These are phyloP conservation scores for Melinaea marsaeus DNA, from an alignment of 2,888 invertebrate species.

Conservation along the genomic window DNA sequence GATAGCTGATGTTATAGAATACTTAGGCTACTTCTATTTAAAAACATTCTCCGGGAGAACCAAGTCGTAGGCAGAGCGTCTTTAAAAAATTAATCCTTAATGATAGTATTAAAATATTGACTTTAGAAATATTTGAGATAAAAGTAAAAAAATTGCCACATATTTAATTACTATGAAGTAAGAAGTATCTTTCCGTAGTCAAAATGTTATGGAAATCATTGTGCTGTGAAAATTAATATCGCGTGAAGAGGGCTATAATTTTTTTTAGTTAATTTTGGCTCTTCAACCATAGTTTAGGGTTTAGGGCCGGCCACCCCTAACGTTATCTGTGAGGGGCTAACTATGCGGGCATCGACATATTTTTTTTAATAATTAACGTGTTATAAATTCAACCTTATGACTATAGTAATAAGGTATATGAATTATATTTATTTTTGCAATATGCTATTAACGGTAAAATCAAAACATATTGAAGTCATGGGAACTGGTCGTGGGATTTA, in stretches of 20 bases:
- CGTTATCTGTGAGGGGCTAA: conserved; percentile 54
- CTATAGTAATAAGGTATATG: conserved; percentile 18
- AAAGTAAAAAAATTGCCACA: neutral
- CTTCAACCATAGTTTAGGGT: conserved; percentile 41
- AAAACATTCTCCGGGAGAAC: too few relatives aligned
- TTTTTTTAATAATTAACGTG: conserved; percentile 39
- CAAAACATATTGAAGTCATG: conserved; percentile 71
- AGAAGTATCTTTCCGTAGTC: neutral
- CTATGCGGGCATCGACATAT: conserved; percentile 63
- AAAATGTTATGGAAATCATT: too few relatives aligned
- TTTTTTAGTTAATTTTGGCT: conserved; percentile 41
- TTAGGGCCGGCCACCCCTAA: conserved; percentile 54
- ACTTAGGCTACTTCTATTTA: too few relatives aligned
- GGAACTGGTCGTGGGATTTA: conserved; percentile 60
- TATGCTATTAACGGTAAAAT: conserved; percentile 63
- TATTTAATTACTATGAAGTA: neutral
- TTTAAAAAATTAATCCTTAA: too few relatives aligned
- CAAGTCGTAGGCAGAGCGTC: too few relatives aligned
- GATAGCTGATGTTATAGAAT: too few relatives aligned
- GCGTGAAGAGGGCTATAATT: conserved; percentile 31
- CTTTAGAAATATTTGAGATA: neutral
- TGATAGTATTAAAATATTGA: too few relatives aligned
- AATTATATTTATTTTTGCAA: conserved; percentile 47
- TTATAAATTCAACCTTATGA: conserved; percentile 34
- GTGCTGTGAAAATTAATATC: conserved; percentile 18